Base-by-base conservation (phyloP, 2,113 vertebrate species). In the Aptenodytes patagonicus region DNA sequence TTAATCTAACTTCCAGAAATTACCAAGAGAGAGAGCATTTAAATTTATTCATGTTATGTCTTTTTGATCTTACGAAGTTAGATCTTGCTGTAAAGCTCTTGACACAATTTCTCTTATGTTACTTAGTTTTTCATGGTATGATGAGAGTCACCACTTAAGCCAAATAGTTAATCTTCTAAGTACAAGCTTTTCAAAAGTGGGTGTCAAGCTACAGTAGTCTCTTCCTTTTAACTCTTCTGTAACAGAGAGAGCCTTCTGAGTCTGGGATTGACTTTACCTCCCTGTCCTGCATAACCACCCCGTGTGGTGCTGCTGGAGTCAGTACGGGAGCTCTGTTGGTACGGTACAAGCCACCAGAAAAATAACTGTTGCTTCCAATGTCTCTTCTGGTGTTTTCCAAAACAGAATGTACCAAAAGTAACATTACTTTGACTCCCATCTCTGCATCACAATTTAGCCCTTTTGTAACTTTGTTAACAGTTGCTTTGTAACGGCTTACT, bases 241-340 rank as follows among this genome's bases (percentile, higher is more conserved):
- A 91, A 54, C 60, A 69, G 31, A 52, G 10, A 25, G 46, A 46
- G 38, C 28, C 29, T 83, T 49, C 55, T 26, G 38, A 40, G 44
- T 9, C 24, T 26, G 11, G 44, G 38, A 21, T 5, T 60, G 90
- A 25, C 40, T 64, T 85, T 10, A 28, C 16, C 26, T 76, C 24
- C 40, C 69, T 22, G 38, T 55, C 62, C 52, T 72, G 24, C 12
- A 4, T 6, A n/a, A 31, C 36, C 2, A 7, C 8, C 24, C 36
- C 0, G 0, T 14, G 14, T 1, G 29, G 31, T 6, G 34, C 24
- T 28, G 17, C 1, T 44, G 44, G n/a, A 26, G 62, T 38, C 34
- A 2, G 32, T 10, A 7, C 1, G 6, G 79, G 47, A 64, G 20
- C 21, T 34, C 55, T 64, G 9, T 26, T 40, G 1, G 3, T 11